Evolutionary conservation across 1,140 invertebrate genomes (phyloP), one percentile per base, ranked within the genome.

Genomic region (Diorhabda elongata): DNA sequence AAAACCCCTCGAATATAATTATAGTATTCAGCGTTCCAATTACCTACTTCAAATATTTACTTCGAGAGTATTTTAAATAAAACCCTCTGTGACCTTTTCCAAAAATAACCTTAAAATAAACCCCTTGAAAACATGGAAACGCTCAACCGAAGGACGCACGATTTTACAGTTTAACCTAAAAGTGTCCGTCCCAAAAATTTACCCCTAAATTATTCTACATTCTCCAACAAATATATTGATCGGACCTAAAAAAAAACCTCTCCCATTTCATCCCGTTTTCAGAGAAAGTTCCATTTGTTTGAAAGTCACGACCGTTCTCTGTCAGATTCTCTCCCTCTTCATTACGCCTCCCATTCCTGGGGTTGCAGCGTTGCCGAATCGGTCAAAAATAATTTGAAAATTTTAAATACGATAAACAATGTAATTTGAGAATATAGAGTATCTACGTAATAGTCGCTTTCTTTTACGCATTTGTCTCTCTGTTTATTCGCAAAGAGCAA

Each of bases 181-280:
- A 52, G 6, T 4, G 6, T 6, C n/a, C 47, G 6, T 8, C 6
- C 47, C 47, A 6, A 52, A 52, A 52, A 52, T 8, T 52, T 2
- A 8, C 47, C 47, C n/a, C n/a, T n/a, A 4, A 52, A 52, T n/a
- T n/a, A 4, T 52, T 52, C n/a, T 52, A 6, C 47, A 52, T 52
- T 52, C 47, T 52, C 47, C 47, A 52, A 52, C 47, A 52, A 52
- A 52, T 52, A 52, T 52, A 52, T 52, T n/a, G 47, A 52, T n/a
- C 47, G 47, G n/a, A 6, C 47, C 47, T 4, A 52, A 52, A 52
- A 52, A 52, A 52, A 52, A 8, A 8, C 47, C n/a, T 52, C 47
- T 52, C 47, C 47, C 47, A 52, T 52, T 52, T n/a, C 47, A 52
- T 52, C 47, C 47, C n/a, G n/a, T 52, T 52, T 52, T 52, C 6